Percentiles rank a stretch among this genome's conserved stretches.
phyloP scores from a whole-genome alignment of 2,797 vertebrate species.

The Pangasius mekongensis region DNA sequence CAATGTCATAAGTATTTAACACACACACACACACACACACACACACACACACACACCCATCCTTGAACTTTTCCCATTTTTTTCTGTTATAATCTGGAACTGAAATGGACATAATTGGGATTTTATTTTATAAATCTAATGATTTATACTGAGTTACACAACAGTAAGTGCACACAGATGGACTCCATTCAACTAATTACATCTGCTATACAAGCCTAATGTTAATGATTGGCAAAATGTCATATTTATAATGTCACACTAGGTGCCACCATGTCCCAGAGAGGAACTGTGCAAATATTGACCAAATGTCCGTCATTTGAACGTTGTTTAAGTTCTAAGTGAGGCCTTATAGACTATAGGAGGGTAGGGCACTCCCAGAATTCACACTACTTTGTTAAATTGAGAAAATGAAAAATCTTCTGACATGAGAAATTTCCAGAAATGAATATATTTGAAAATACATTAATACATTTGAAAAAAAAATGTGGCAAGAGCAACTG shows the following conservation, averaged over 20 bases:
- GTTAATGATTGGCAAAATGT: slow-evolving; percentile 19
- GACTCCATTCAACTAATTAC: background rate
- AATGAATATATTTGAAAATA: background rate
- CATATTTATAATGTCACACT: background rate
- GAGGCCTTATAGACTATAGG: background rate
- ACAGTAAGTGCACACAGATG: background rate
- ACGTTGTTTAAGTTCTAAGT: background rate
- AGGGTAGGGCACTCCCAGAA: background rate
- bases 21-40: too few relatives aligned
- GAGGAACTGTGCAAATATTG: slow-evolving; percentile 7
- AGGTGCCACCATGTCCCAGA: background rate
- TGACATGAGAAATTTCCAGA: background rate
- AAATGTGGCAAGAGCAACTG: too few relatives aligned
- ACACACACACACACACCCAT: too few relatives aligned
- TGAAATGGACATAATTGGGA: background rate
- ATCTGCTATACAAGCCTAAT: background rate
- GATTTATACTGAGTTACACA: background rate
- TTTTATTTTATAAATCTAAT: background rate
- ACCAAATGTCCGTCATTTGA: background rate
- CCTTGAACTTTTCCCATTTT: background rate
- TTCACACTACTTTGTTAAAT: background rate
- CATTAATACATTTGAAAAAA: background rate
- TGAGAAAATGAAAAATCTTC: background rate
- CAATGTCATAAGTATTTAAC: too few relatives aligned
- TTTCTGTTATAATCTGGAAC: background rate